These are phyloP conservation scores for Ceyx erithaca DNA, from an alignment of 2,797 vertebrate genomes.

Conservation along the genomic window DNA sequence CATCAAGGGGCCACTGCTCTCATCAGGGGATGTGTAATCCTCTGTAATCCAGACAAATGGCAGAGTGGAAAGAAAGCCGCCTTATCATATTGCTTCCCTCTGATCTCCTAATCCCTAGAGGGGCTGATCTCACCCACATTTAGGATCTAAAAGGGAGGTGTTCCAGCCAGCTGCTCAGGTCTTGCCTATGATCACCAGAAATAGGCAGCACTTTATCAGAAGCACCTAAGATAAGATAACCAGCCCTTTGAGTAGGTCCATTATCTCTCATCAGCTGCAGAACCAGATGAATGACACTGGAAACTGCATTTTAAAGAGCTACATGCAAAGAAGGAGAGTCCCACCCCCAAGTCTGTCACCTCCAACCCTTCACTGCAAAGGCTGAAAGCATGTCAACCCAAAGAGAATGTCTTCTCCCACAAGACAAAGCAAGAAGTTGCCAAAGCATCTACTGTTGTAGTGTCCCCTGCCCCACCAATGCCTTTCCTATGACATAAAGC, in stretches of 20 bases:
- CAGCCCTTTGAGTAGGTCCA: not conserved
- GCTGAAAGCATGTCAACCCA: not conserved
- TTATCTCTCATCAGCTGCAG: constrained; percentile 12
- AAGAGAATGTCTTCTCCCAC: not conserved
- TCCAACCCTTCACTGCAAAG: not conserved
- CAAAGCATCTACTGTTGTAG: not conserved
- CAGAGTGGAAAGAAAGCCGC: not conserved
- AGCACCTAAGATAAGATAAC: not conserved
- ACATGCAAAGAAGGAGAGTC: not conserved
- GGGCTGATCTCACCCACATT: constrained; percentile 13
- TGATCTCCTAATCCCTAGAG: constrained; percentile 22
- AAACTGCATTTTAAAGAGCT: constrained; percentile 14
- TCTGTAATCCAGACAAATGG: not conserved
- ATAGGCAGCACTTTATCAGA: constrained; percentile 14
- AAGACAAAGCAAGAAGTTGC: not conserved
- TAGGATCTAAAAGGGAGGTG: not conserved
- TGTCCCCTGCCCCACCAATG: not conserved
- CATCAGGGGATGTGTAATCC: not conserved
- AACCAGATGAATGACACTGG: not conserved
- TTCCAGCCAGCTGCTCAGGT: constrained; percentile 5
- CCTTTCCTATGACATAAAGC: not conserved
- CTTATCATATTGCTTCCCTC: not conserved
- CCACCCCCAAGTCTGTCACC: not conserved
- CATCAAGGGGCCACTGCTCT: not conserved
- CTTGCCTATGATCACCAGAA: not conserved